These are phyloP conservation scores for Andinoacara biseriatus DNA, from an alignment of 2,113 vertebrate genomes.

Conservation along the genomic window DNA sequence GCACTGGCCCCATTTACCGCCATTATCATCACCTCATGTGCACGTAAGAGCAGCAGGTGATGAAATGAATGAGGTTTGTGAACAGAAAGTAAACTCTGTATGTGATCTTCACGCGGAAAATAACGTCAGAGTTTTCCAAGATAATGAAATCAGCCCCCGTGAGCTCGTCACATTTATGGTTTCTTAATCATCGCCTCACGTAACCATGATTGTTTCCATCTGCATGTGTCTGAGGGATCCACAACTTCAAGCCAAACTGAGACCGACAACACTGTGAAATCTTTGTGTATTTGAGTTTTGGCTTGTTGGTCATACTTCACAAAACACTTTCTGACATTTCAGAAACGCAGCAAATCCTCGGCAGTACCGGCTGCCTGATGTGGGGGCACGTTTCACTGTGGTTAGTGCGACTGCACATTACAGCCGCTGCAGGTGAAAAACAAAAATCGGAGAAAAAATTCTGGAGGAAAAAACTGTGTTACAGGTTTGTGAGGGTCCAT, in stretches of 20 bases:
- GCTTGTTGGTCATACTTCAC: not conserved
- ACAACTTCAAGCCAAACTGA: no score
- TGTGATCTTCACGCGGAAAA: not conserved
- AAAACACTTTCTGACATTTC: not conserved
- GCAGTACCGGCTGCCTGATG: not conserved
- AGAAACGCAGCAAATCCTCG: not conserved
- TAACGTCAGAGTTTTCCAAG: not conserved
- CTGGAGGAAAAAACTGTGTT: not conserved
- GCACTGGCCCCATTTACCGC: slow-evolving; percentile 24
- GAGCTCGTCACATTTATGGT: not conserved
- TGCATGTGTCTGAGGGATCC: not conserved
- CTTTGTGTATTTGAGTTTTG: not conserved
- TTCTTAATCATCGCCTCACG: not conserved
- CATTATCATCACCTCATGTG: slow-evolving; percentile 28
- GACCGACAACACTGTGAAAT: not conserved
- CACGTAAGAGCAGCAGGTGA: slow-evolving; percentile 23
- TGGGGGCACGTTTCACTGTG: not conserved
- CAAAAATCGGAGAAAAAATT: not conserved
- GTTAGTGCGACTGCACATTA: not conserved
- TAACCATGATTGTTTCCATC: not conserved
- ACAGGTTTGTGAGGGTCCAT: not conserved
- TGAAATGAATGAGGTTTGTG: not conserved
- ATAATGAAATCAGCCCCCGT: not conserved
- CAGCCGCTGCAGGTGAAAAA: not conserved
- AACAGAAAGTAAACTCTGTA: not conserved